Evolutionary conservation across 2,888 invertebrate genomes (phyloP).

Genomic region (Tenodera sinensis): DNA sequence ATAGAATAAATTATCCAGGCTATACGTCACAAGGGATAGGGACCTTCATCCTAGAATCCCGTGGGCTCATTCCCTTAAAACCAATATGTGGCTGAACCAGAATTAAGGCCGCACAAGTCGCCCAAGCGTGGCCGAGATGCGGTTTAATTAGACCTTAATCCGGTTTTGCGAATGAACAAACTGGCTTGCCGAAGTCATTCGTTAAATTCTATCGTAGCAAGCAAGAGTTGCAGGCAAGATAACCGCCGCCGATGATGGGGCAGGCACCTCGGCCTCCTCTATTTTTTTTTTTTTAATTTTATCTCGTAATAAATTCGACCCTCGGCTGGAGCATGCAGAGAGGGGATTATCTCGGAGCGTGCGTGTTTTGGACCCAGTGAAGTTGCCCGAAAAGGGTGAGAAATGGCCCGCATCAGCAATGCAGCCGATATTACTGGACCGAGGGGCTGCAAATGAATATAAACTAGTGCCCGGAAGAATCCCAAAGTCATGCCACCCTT

Average conservation of each 20-base stretch:
- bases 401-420: not conserved
- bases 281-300: not conserved
- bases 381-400: not conserved
- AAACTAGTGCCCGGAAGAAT: not conserved
- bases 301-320: not conserved
- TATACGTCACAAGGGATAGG: not conserved
- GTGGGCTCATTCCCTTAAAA: not conserved
- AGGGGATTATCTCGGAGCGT: not conserved
- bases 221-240: not conserved
- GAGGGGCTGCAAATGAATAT: not conserved
- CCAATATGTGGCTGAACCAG: not conserved
- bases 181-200: not conserved
- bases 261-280: not conserved
- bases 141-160: slow-evolving; percentile 4
- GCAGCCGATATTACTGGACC: not conserved
- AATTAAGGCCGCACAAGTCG: not conserved
- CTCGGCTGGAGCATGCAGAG: not conserved
- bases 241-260: not conserved
- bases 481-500: not conserved
- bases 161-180: not conserved
- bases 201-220: not conserved
- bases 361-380: not conserved
- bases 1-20: not conserved
- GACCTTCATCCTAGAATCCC: not conserved
- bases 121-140: not conserved